A percentile compares a stretch with the other conserved stretches of the same genome.
Evolutionary conservation across 23 tunicate genomes (phyloP).

Genomic region (Botrylloides violaceus): DNA sequence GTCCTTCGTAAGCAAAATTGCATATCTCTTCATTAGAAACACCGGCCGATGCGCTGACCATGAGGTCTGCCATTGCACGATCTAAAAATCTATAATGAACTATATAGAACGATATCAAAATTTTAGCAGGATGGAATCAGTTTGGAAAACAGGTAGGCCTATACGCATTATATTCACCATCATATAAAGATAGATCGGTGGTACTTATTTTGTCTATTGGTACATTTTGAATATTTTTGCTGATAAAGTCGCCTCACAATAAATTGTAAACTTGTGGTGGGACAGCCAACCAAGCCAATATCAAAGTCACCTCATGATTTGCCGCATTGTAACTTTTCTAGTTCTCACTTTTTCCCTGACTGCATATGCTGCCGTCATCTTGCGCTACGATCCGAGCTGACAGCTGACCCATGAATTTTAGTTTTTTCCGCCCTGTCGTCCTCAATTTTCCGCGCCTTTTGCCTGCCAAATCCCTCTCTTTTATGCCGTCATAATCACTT

Average conservation of each 20-base stretch:
- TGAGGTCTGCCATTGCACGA: conserved; percentile 5
- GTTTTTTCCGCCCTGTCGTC: too few relatives aligned
- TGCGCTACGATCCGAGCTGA: neutral
- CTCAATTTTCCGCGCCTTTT: neutral
- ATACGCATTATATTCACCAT: too few relatives aligned
- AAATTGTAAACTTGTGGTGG: neutral
- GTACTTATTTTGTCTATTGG: too few relatives aligned
- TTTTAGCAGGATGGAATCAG: too few relatives aligned
- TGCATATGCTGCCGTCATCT: neutral
- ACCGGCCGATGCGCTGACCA: conserved; percentile 63
- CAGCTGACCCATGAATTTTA: too few relatives aligned
- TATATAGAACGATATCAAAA: too few relatives aligned
- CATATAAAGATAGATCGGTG: too few relatives aligned
- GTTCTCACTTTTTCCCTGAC: neutral
- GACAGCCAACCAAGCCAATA: neutral
- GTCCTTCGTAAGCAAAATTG: conserved; percentile 83
- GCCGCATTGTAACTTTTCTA: neutral
- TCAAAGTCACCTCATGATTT: neutral
- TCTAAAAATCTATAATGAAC: neutral
- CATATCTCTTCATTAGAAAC: conserved; percentile 84
- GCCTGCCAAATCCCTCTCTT: too few relatives aligned
- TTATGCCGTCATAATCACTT: neutral
- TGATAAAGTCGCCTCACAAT: too few relatives aligned
- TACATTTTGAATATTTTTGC: too few relatives aligned
- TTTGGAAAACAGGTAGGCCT: too few relatives aligned